phyloP scores from a whole-genome alignment of 2,888 invertebrate species.

The Horisme vitalbata region DNA sequence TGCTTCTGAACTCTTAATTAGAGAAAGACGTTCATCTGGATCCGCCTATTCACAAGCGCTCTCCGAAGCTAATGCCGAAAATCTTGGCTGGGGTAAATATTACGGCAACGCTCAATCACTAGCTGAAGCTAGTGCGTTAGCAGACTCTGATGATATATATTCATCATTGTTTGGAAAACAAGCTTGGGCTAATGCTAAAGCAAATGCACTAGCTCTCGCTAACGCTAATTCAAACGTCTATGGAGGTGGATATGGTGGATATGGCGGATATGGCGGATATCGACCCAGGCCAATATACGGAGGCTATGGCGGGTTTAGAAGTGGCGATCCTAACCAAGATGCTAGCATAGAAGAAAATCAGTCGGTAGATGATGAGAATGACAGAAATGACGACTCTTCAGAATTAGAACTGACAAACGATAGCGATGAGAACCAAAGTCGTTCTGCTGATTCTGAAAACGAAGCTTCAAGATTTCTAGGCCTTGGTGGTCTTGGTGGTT shows the following conservation, averaged over 20 bases:
- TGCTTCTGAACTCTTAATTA: background rate
- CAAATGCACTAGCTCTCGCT: slow-evolving; percentile 16
- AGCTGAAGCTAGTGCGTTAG: background rate
- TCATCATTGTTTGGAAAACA: slow-evolving; percentile 7
- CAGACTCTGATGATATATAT: background rate
- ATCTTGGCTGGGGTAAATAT: background rate
- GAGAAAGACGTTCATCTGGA: background rate
- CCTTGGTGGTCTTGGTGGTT: background rate
- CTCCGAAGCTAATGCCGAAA: background rate
- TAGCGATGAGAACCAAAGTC: too few relatives aligned
- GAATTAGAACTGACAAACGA: too few relatives aligned
- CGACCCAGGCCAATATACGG: background rate
- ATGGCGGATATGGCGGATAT: background rate
- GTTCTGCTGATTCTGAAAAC: too few relatives aligned
- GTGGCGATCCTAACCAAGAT: too few relatives aligned
- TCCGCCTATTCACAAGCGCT: background rate
- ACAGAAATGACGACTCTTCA: too few relatives aligned
- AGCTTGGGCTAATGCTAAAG: slow-evolving; percentile 22
- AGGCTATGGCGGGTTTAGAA: background rate
- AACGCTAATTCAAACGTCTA: background rate
- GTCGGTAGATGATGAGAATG: too few relatives aligned
- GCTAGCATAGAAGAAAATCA: too few relatives aligned
- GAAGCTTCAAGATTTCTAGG: background rate
- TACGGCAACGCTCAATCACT: background rate
- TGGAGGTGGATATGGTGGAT: background rate